Base-by-base conservation (phyloP, 1,140 invertebrate genomes). In the Hyposmocoma kahamanoa region DNA sequence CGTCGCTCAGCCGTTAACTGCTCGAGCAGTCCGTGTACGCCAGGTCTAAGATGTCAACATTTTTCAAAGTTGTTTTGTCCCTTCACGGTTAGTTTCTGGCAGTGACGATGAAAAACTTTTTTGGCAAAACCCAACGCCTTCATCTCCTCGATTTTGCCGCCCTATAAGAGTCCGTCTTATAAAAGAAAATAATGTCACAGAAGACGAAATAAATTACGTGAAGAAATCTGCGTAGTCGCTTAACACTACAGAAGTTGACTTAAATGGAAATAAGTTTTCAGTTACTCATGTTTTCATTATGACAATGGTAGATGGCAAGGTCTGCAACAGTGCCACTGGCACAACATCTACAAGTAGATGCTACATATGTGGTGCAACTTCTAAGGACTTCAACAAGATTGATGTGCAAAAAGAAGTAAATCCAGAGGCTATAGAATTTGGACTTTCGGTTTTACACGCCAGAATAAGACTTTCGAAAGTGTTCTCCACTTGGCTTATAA, bases 261-360 rank as follows among this genome's bases (percentile, higher is more conserved):
- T 39, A 39, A 19, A 17, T 19, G 19, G 19, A 8, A 39, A 20
- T 8, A 18, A 45, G 28, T 45, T 32, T 22, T 3, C 20, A 3
- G 15, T 45, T 32, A 46, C 32, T n/a, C 28, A 69, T 42, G 32
- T 62, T 20, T 41, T 50, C 22, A 24, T 50, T n/a, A 56, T 79
- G 17, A 84, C 75, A 19, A 84, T 87, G 73, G 60, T 87, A 11
- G 79, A 87, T 50, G 75, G 65, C 2, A 39, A 39, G 18, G 36
- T 39, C 17, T 39, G 36, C 17, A 39, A 39, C 20, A 19, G 15
- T 3, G 18, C 36, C 3, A 39, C 36, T 2, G 6, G n/a, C 5
- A 39, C 36, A n/a, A 34, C 3, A 4, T 34, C 24, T 26, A 39
- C 36, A 39, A 39, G 15, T 18, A 39, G 36, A 39, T 39, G 36